Percentiles rank a stretch among this genome's conserved stretches.
These are phyloP conservation scores for Pristionchus fissidentatus DNA, from an alignment of 2,888 invertebrate species.

Conservation along the genomic window DNA sequence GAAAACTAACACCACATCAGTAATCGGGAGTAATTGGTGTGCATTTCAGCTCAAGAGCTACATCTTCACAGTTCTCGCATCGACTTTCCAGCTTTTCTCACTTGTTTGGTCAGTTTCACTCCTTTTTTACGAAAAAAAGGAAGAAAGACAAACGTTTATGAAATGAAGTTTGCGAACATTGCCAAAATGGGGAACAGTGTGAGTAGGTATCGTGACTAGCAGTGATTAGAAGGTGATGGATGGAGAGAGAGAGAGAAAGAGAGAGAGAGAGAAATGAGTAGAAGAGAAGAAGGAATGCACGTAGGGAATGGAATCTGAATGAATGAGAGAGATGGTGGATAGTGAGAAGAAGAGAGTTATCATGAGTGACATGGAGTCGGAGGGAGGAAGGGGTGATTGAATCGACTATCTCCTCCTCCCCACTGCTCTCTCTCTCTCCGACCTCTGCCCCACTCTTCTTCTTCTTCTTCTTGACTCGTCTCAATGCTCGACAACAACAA, in stretches of 20 bases:
- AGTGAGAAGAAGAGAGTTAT: background rate
- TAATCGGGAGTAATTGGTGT: too few species aligned
- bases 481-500: constrained; percentile 12
- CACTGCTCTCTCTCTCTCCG: constrained; percentile 15
- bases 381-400: background rate
- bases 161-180: background rate
- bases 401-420: constrained; percentile 7
- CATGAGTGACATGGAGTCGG: background rate
- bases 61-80: constrained; percentile 58
- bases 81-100: constrained; percentile 54
- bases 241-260: too few species aligned
- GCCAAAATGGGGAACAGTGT: background rate
- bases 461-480: constrained; percentile 32
- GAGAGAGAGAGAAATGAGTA: constrained; percentile 8
- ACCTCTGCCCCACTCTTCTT: background rate
- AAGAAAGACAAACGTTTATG: background rate
- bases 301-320: background rate
- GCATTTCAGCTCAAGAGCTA: constrained; percentile 70
- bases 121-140: background rate
- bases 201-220: background rate
- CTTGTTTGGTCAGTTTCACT: constrained; percentile 66
- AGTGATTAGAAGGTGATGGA: background rate
- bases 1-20: too few species aligned
- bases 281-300: too few species aligned
- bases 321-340: background rate